Conservation (phyloP, 2,888 invertebrate genomes). For the Lochmaea crataegi region DNA sequence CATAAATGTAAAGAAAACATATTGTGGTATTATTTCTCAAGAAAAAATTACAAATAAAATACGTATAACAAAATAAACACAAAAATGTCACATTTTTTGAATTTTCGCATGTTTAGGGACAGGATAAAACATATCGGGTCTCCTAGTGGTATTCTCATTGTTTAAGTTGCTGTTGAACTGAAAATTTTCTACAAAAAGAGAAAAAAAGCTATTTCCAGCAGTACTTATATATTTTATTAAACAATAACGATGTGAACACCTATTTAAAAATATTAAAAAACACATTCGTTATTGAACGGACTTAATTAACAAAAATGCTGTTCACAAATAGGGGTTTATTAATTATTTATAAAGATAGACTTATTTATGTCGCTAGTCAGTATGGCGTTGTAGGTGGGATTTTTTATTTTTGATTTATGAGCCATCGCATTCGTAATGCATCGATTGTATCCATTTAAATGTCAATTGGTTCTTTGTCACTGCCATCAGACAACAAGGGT, state of each 20-base stretch:
- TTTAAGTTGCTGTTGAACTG: no score
- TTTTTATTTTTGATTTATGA: slow-evolving; percentile 15
- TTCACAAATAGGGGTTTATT: background rate
- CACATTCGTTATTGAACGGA: background rate
- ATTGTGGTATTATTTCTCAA: no score
- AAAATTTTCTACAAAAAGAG: no score
- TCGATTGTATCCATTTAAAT: slow-evolving; percentile 33
- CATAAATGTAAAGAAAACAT: no score
- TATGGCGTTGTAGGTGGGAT: slow-evolving; percentile 20
- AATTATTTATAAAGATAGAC: background rate
- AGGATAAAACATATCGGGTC: no score
- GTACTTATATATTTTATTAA: no score
- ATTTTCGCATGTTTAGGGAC: no score
- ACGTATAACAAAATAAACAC: no score
- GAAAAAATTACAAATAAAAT: no score
- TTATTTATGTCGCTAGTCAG: slow-evolving; percentile 2
- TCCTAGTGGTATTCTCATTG: no score
- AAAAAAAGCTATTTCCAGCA: no score
- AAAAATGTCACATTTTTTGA: no score
- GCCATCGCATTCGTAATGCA: slow-evolving; percentile 13
- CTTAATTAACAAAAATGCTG: background rate
- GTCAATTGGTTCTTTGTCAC: slow-evolving; percentile 31
- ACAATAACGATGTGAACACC: background rate
- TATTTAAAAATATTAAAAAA: background rate
- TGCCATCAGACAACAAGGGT: slow-evolving; percentile 12